Evolutionary conservation across 2,797 vertebrate genomes (phyloP).

Genomic region (Dallia pectoralis): DNA sequence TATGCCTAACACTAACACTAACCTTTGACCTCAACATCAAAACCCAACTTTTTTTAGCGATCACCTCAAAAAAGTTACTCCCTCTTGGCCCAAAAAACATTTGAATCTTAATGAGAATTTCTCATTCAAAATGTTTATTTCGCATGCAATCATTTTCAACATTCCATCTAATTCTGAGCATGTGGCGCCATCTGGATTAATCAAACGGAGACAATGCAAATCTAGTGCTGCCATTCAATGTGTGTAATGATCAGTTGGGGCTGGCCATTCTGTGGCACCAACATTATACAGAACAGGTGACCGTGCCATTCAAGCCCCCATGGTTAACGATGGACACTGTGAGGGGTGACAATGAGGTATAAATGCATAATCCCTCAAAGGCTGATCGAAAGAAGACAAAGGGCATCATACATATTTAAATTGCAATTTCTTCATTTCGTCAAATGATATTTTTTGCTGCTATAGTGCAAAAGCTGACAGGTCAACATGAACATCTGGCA

Average conservation of each 20-base stretch:
- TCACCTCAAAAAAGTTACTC: too few relatives aligned
- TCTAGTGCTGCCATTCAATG: conserved; percentile 46
- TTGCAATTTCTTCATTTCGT: conserved; percentile 71
- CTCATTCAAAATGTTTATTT: conserved; percentile 52
- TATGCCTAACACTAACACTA: background rate
- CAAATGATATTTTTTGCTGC: conserved; percentile 54
- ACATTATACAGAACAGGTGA: conserved; percentile 63
- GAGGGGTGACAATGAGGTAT: conserved; percentile 63
- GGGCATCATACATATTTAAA: conserved; percentile 76
- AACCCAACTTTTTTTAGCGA: too few relatives aligned
- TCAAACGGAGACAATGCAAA: conserved; percentile 55
- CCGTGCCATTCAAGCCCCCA: conserved; percentile 50
- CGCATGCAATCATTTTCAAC: conserved; percentile 56
- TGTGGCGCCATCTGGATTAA: conserved; percentile 56
- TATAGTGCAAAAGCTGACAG: conserved; percentile 12
- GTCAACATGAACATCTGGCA: conserved; percentile 40
- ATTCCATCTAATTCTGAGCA: conserved; percentile 55
- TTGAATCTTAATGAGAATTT: conserved; percentile 1
- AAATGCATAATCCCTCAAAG: conserved; percentile 64
- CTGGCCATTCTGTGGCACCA: conserved; percentile 50
- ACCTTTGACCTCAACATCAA: too few relatives aligned
- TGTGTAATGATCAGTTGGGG: conserved; percentile 54
- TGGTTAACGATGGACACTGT: conserved; percentile 60
- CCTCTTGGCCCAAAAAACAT: too few relatives aligned
- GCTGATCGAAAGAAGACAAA: conserved; percentile 66